Evolutionary conservation across 2,113 vertebrate genomes (phyloP).

Genomic region (Malaclemys terrapin): DNA sequence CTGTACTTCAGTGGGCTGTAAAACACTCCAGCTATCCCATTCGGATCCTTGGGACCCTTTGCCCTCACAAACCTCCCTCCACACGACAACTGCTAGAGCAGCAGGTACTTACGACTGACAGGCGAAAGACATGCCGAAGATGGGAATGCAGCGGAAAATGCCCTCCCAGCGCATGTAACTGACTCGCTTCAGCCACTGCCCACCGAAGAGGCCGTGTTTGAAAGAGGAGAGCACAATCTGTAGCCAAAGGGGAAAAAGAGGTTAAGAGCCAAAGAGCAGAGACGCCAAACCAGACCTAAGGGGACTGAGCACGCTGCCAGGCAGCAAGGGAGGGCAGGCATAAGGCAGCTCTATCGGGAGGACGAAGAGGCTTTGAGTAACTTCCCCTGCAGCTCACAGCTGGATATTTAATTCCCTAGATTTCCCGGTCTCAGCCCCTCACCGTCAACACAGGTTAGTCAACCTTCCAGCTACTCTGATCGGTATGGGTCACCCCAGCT

Average conservation of each 20-base stretch:
- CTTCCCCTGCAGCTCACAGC: neutral
- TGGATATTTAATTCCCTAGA: rapidly evolving
- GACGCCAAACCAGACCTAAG: neutral
- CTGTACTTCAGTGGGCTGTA: neutral
- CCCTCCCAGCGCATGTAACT: conserved; percentile 93
- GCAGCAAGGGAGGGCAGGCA: neutral
- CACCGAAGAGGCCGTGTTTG: conserved; percentile 92
- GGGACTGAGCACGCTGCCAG: conserved; percentile 36
- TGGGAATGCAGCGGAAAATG: conserved; percentile 97
- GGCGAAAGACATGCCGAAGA: conserved; percentile 99
- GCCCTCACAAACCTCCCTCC: neutral
- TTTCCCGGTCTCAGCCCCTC: neutral
- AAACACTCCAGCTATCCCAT: neutral
- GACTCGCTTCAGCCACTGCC: conserved; percentile 91
- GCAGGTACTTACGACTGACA: conserved; percentile 97
- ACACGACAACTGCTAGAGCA: neutral
- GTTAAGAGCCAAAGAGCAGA: conserved; percentile 39
- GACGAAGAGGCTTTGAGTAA: neutral
- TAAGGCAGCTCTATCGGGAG: neutral
- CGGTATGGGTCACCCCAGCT: neutral
- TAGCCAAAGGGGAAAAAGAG: conserved; percentile 60
- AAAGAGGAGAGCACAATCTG: conserved; percentile 96
- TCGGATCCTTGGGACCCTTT: conserved; percentile 8
- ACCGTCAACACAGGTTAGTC: neutral
- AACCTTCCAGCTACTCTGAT: neutral